Percentiles rank a stretch among this genome's conserved stretches.
phyloP scores from a whole-genome alignment of 2,888 invertebrate genomes.

The Chalcis sispes region DNA sequence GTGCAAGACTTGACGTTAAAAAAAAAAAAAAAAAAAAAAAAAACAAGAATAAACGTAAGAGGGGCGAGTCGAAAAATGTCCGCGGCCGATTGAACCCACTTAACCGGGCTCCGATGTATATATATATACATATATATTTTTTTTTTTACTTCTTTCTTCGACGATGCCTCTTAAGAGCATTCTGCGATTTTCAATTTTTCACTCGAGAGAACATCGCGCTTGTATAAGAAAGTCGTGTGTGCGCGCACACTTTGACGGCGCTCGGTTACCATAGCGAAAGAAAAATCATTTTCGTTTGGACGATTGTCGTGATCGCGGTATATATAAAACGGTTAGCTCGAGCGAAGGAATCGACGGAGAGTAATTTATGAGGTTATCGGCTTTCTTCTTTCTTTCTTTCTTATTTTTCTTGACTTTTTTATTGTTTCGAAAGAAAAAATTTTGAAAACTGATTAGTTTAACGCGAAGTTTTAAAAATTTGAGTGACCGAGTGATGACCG shows the following conservation, averaged over 20 bases:
- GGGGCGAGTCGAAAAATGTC: slow-evolving; percentile 17
- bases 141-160: too few species aligned
- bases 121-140: too few species aligned
- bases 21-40: slow-evolving; percentile 55
- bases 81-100: slow-evolving; percentile 69
- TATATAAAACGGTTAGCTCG: too few species aligned
- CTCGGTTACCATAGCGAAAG: too few species aligned
- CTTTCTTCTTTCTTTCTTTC: too few species aligned
- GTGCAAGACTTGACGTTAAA: slow-evolving; percentile 33
- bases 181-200: slow-evolving; percentile 71
- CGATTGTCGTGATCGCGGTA: background rate
- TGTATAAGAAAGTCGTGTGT: background rate
- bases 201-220: slow-evolving; percentile 62
- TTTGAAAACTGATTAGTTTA: too few species aligned
- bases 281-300: slow-evolving; percentile 19
- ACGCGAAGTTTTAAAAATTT: too few species aligned
- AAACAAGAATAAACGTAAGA: slow-evolving; percentile 10
- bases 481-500: too few species aligned
- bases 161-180: slow-evolving; percentile 63
- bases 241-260: background rate
- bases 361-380: background rate
- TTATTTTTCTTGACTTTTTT: too few species aligned
- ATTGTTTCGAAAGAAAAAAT: too few species aligned
- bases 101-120: slow-evolving; percentile 60
- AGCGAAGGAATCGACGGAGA: too few species aligned